These are phyloP conservation scores for Neotoma lepida DNA, from an alignment of 2,113 vertebrate species.

Conservation along the genomic window DNA sequence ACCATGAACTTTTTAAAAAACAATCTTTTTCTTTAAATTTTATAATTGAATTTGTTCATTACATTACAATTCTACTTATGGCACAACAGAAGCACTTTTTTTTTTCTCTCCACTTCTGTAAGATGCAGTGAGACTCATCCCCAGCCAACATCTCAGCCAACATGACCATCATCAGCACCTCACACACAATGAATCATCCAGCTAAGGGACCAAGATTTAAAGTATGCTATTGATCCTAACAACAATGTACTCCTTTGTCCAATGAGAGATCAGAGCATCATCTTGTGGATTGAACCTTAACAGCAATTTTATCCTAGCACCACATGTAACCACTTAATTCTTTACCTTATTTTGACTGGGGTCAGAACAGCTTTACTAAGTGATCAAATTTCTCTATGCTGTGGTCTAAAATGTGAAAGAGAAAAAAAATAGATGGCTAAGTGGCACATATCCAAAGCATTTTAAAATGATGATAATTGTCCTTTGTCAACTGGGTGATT, in stretches of 20 bases:
- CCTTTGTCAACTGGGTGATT: constrained; percentile 56
- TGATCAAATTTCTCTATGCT: constrained; percentile 68
- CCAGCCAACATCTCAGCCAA: background rate
- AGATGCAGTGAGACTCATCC: background rate
- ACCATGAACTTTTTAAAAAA: background rate
- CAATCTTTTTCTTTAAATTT: constrained; percentile 36
- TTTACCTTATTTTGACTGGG: constrained; percentile 67
- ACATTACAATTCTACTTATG: background rate
- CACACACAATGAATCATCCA: background rate
- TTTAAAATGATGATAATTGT: constrained; percentile 63
- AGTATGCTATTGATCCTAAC: constrained; percentile 21
- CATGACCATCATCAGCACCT: background rate
- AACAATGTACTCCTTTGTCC: constrained; percentile 64
- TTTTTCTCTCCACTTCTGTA: constrained; percentile 15
- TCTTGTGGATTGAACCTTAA: constrained; percentile 48
- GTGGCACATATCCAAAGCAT: constrained; percentile 41
- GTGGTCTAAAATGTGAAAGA: constrained; percentile 38
- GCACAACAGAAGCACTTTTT: background rate
- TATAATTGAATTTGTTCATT: background rate
- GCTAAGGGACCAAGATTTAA: constrained; percentile 15
- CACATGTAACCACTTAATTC: constrained; percentile 78
- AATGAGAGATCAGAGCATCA: constrained; percentile 57
- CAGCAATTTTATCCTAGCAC: constrained; percentile 50
- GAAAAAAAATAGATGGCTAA: constrained; percentile 31
- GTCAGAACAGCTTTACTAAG: constrained; percentile 63